Base-by-base conservation (phyloP, 2,888 invertebrate genomes). In the Platerodrilus igneus region DNA sequence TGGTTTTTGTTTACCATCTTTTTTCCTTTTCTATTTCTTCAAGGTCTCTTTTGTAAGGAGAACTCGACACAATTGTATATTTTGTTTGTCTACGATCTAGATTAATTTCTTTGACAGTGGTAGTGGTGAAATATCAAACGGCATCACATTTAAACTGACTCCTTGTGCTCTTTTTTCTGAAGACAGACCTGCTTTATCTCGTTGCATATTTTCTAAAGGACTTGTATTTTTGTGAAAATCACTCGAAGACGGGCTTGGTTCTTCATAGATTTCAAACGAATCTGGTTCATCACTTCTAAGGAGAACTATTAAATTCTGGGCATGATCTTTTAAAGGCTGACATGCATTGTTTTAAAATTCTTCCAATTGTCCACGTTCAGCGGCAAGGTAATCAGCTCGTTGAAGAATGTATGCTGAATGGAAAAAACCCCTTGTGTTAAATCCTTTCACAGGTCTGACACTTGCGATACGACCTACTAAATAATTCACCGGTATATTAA, bases 91-190 rank as follows among this genome's bases (percentile, higher is more conserved):
- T n/a, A n/a, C n/a, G n/a, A n/a, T n/a, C n/a, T n/a, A n/a, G n/a
- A n/a, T n/a, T n/a, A n/a, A n/a, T 25, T 25, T 25, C 25, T 11
- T 25, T 25, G 10, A 25, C 25, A 25, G 11, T 10, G 25, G 25
- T 3, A 25, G 11, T 5, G 10, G 5, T 25, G 25, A 25, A 25
- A 25, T 25, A 25, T 25, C 25, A 25, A 25, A 25, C 2, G 11
- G 10, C 10, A 14, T 25, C 5, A 25, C 25, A 11, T 7, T 23
- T 23, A 23, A 23, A 23, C 9, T 23, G 10, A 25, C 25, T 10
- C 11, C 11, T n/a, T n/a, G n/a, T n/a, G n/a, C n/a, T n/a, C n/a
- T n/a, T 10, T 25, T 25, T 25, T n/a, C 10, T 10, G 25, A 25
- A 7, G n/a, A n/a, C n/a, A n/a, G n/a, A n/a, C n/a, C n/a, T n/a